These are phyloP conservation scores for Leptopilina boulardi DNA, from an alignment of 1,140 invertebrate genomes.

Conservation along the genomic window DNA sequence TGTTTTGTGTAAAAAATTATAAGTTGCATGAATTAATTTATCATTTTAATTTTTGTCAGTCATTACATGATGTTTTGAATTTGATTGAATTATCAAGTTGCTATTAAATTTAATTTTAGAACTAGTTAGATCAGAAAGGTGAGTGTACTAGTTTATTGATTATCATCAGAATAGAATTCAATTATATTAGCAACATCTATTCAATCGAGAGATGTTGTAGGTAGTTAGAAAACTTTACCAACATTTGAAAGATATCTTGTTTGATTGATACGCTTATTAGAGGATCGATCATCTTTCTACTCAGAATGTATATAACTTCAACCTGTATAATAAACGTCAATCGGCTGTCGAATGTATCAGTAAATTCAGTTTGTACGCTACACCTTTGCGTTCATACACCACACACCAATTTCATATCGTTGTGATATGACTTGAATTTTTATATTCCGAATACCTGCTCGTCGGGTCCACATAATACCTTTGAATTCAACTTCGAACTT, in stretches of 20 bases:
- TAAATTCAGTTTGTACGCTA: conserved; percentile 43
- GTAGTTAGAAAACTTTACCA: background rate
- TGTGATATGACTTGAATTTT: conserved; percentile 36
- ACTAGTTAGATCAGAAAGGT: too few relatives aligned
- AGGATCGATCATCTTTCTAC: conserved; percentile 31
- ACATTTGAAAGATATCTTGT: conserved; percentile 37
- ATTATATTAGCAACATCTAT: background rate
- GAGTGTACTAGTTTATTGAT: too few relatives aligned
- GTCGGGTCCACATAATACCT: too few relatives aligned
- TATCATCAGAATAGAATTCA: too few relatives aligned
- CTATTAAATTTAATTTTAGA: too few relatives aligned
- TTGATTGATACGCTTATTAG: conserved; percentile 40
- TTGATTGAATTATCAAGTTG: too few relatives aligned
- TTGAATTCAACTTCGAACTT: too few relatives aligned
- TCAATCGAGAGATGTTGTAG: background rate
- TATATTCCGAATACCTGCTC: conserved; percentile 34
- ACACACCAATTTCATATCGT: background rate
- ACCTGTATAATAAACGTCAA: conserved; percentile 45
- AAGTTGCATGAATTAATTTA: too few relatives aligned
- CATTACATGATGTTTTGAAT: too few relatives aligned
- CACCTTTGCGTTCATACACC: conserved; percentile 3
- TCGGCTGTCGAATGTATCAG: conserved; percentile 46
- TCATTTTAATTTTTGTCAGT: too few relatives aligned
- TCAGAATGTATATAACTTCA: background rate
- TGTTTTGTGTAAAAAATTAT: too few relatives aligned